These are phyloP conservation scores for Strix occidentalis DNA, from an alignment of 2,797 vertebrate species.

Conservation along the genomic window DNA sequence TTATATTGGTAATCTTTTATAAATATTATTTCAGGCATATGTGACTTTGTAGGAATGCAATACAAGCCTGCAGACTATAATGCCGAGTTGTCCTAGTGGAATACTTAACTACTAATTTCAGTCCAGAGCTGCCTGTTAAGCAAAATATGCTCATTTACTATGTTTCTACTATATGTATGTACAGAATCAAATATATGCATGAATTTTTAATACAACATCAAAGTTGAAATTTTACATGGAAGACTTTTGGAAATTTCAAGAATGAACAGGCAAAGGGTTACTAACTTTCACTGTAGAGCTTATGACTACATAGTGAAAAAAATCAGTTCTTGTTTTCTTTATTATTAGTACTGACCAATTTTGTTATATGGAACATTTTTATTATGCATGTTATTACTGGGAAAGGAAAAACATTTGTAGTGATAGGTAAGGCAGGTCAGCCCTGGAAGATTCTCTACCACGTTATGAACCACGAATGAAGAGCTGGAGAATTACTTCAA, in stretches of 20 bases:
- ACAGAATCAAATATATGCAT: not conserved
- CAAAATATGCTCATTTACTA: not conserved
- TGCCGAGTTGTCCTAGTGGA: not conserved
- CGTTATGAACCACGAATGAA: not conserved
- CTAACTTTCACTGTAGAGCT: not conserved
- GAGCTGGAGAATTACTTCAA: not conserved
- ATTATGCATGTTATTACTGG: not conserved
- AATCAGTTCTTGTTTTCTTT: not conserved
- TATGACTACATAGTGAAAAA: not conserved
- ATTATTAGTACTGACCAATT: not conserved
- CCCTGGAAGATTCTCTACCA: not conserved
- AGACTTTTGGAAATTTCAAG: not conserved
- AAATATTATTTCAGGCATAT: not conserved
- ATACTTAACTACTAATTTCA: conserved; percentile 9
- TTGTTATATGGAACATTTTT: not conserved
- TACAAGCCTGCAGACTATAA: not conserved
- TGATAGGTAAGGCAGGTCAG: not conserved
- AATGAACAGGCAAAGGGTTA: not conserved
- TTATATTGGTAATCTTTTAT: not conserved
- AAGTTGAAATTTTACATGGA: not conserved
- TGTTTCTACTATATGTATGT: not conserved
- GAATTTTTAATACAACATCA: not conserved
- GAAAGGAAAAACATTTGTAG: not conserved
- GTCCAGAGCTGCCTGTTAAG: not conserved
- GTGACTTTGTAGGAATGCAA: not conserved